A percentile compares a stretch with the other conserved stretches of the same genome.
phyloP scores from a whole-genome alignment of 2,113 vertebrate species.

The Lethenteron camtschaticum region DNA sequence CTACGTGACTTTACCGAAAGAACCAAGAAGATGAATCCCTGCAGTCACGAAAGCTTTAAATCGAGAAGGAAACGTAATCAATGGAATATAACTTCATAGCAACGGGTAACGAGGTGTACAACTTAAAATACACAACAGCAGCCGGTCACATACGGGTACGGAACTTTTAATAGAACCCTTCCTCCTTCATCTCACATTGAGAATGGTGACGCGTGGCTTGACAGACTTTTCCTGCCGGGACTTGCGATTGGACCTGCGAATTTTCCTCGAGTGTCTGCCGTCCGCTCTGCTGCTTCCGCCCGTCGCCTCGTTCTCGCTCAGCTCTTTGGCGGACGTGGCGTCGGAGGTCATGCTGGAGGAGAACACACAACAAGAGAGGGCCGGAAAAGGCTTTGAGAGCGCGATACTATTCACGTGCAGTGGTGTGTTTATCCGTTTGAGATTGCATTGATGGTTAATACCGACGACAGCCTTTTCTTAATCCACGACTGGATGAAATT shows the following conservation, averaged over 20 bases:
- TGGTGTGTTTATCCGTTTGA: too few relatives aligned
- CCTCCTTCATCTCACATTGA: slow-evolving; percentile 34
- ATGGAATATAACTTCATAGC: too few relatives aligned
- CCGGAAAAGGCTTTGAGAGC: background rate
- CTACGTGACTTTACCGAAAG: too few relatives aligned
- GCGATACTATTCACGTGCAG: too few relatives aligned
- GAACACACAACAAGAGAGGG: background rate
- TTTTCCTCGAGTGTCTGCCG: slow-evolving; percentile 45
- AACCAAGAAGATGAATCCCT: too few relatives aligned
- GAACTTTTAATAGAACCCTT: background rate
- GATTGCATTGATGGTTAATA: too few relatives aligned
- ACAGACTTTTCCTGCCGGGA: slow-evolving; percentile 69
- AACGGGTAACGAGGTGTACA: too few relatives aligned
- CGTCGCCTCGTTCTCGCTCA: slow-evolving; percentile 59
- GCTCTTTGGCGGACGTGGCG: slow-evolving; percentile 56
- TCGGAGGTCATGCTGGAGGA: slow-evolving; percentile 39
- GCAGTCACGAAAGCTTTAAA: too few relatives aligned
- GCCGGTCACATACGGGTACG: background rate
- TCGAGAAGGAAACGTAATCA: too few relatives aligned
- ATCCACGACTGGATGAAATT: too few relatives aligned
- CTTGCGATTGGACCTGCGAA: slow-evolving; percentile 62
- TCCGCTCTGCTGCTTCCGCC: slow-evolving; percentile 45
- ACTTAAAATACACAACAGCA: background rate
- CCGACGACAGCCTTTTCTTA: too few relatives aligned
- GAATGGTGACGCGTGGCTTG: slow-evolving; percentile 78